Conservation (phyloP, 2,113 vertebrate species). For the Chionomys nivalis region DNA sequence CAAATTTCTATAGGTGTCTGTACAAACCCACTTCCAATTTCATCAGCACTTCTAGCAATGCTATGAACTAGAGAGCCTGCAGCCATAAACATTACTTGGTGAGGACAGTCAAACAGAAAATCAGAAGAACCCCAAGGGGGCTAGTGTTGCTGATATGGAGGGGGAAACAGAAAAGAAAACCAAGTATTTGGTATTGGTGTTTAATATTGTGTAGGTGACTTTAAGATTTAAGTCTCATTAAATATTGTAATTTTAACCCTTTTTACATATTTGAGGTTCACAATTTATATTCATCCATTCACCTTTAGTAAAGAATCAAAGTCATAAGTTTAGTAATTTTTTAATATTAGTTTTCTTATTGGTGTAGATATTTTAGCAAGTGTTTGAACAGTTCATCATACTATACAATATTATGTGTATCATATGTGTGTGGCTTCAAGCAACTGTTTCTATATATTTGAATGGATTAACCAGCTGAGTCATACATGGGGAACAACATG, state of each 20-base stretch:
- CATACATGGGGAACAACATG: not conserved
- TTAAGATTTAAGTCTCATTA: not conserved
- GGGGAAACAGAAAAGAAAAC: not conserved
- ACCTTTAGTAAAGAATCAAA: not conserved
- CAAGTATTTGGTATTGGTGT: not conserved
- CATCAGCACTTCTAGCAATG: not conserved
- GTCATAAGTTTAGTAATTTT: not conserved
- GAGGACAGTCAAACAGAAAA: not conserved
- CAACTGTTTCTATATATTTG: not conserved
- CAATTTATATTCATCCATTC: not conserved
- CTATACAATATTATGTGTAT: too few relatives aligned
- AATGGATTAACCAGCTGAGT: not conserved
- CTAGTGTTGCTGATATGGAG: not conserved
- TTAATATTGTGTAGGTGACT: not conserved
- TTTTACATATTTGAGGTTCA: not conserved
- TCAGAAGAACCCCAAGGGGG: not conserved
- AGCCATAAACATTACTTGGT: not conserved
- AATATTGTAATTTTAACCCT: not conserved
- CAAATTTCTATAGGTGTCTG: not conserved
- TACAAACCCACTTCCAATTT: not conserved
- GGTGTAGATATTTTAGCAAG: not conserved
- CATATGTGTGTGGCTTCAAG: not conserved
- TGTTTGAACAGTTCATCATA: not conserved
- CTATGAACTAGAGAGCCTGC: not conserved
- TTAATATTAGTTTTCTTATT: not conserved